Base-by-base conservation (phyloP, 2,888 invertebrate species). In the Endotricha flammealis region DNA sequence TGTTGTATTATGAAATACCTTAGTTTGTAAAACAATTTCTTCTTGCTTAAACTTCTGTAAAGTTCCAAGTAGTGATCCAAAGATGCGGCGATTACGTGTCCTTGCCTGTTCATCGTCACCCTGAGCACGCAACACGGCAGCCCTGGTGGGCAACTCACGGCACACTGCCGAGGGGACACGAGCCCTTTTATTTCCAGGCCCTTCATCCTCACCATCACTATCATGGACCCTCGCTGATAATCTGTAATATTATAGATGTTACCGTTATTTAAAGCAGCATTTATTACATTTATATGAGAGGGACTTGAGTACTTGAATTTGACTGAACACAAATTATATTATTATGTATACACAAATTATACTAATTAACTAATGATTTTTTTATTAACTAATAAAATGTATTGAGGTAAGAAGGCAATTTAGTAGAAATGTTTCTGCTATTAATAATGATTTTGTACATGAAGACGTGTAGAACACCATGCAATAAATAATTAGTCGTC, bases 21-120 rank as follows among this genome's bases (percentile, higher is more conserved):
- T 95, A 56, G 93, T 93, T 74, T 96, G 95, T 48, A 95, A 82
- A 36, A 92, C 93, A 38, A 95, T 95, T 79, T 98, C 97, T 66
- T 98, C 98, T 64, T 95, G 95, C 59, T 96, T 94, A 72, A 99
- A 99, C 73, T 95, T 96, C 67, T 97, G 96, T 52, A 99, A 78
- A 8, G 99, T 99, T 3, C 99, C 98, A 35, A 99, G 80, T 27
- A 99, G 86, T 11, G 97, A 93, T 5, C 98, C 98, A 85, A 99
- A 98, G 93, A 99, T 98, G 38, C 99, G 90, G 45, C 94, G 90
- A 78, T 99, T 99, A 48, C 98, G 88, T 12, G 90, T 93, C 41
- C 91, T 88, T 10, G 92, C 95, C 60, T 93, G 92, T 48, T 93
- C 93, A 71, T 97, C 97, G 5, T 90, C 90, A 30, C 92, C 93